Evolutionary conservation across 1,140 invertebrate genomes (phyloP).

Genomic region (Fopius arisanus): DNA sequence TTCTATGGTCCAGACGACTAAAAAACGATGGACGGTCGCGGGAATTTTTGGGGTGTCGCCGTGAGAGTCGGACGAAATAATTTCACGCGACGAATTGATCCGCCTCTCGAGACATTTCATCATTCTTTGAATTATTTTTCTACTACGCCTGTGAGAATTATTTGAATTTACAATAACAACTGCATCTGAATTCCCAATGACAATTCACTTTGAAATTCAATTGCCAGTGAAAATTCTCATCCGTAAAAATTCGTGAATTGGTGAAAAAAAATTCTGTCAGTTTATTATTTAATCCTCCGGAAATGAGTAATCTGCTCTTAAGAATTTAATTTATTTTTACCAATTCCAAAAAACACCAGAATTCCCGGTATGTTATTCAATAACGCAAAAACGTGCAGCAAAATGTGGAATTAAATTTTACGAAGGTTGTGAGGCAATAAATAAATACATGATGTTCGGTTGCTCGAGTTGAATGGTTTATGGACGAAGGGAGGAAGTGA

Average conservation of each 20-base stretch:
- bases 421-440: conserved; percentile 22
- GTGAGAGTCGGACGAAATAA: not conserved
- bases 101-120: not conserved
- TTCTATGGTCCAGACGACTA: not conserved
- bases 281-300: too few relatives aligned
- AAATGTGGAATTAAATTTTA: conserved; percentile 18
- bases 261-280: too few relatives aligned
- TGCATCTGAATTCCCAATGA: too few relatives aligned
- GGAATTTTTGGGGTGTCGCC: not conserved
- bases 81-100: conserved; percentile 4
- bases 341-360: not conserved
- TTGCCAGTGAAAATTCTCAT: too few relatives aligned
- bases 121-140: not conserved
- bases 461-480: conserved; percentile 18
- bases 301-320: too few relatives aligned
- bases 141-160: too few relatives aligned
- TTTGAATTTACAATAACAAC: too few relatives aligned
- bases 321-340: too few relatives aligned
- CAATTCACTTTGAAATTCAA: too few relatives aligned
- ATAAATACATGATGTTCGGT: conserved; percentile 27
- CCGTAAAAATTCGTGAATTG: too few relatives aligned
- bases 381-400: not conserved
- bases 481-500: not conserved
- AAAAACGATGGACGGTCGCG: conserved; percentile 2
- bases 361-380: not conserved